Conservation (phyloP, 1,140 invertebrate species). For the Harlomillsia oculata region DNA sequence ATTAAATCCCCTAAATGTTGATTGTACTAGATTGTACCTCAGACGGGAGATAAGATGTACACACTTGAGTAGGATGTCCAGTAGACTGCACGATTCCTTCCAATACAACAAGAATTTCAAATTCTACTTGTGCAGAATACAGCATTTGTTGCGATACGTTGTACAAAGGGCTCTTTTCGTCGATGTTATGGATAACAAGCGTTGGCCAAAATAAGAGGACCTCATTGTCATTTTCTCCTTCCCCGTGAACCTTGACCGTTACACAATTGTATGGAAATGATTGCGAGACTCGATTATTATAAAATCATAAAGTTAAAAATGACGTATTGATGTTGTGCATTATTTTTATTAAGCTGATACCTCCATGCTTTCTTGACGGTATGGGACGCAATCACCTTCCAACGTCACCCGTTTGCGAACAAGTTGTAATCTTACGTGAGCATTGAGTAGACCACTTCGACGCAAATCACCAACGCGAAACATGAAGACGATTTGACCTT, state of each 20-base stretch:
- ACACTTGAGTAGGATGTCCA: constrained; percentile 68
- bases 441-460: constrained; percentile 84
- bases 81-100: constrained; percentile 75
- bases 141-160: constrained; percentile 44
- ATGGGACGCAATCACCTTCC: constrained; percentile 69
- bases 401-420: constrained; percentile 64
- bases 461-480: constrained; percentile 87
- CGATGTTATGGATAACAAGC: constrained; percentile 75
- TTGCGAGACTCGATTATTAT: not conserved
- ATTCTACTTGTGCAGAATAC: constrained; percentile 43
- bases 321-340: not conserved
- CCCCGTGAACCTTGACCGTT: constrained; percentile 50
- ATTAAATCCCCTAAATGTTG: not conserved
- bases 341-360: not conserved
- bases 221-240: constrained; percentile 59
- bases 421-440: constrained; percentile 73
- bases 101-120: constrained; percentile 85
- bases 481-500: constrained; percentile 74
- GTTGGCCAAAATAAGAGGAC: constrained; percentile 83
- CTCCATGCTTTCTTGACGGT: constrained; percentile 63
- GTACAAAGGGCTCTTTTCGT: constrained; percentile 69
- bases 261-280: not conserved
- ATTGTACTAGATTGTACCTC: not conserved
- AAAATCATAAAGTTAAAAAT: not conserved
- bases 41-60: constrained; percentile 61